Evolutionary conservation across 2,888 invertebrate genomes (phyloP).

Genomic region (Ypsolopha scabrella): DNA sequence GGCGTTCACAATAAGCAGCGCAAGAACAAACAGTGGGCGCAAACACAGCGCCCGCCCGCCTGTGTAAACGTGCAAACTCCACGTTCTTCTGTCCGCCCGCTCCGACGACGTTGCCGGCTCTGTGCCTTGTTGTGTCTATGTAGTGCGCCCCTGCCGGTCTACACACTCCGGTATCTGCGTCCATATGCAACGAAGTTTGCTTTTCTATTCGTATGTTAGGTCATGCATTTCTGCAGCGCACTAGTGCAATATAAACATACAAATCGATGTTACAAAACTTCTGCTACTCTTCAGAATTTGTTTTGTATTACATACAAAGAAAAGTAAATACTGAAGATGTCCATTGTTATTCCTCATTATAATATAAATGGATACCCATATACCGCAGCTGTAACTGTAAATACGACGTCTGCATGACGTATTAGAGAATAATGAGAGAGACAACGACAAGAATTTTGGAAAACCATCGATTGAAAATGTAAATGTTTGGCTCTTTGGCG

Average conservation of each 20-base stretch:
- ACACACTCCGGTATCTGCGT: too few species aligned
- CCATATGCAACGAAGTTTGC: too few species aligned
- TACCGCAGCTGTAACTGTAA: too few species aligned
- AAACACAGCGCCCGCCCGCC: background rate
- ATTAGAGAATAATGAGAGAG: too few species aligned
- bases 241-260: background rate
- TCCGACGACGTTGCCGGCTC: slow-evolving; percentile 3
- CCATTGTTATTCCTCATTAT: too few species aligned
- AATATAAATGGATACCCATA: too few species aligned
- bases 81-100: background rate
- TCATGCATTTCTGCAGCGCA: background rate
- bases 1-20: slow-evolving; percentile 41
- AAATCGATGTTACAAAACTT: background rate
- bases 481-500: too few species aligned
- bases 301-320: background rate
- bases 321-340: too few species aligned
- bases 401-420: too few species aligned
- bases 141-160: background rate
- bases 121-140: background rate
- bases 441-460: too few species aligned
- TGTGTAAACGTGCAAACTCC: slow-evolving; percentile 4
- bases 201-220: background rate
- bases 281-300: background rate
- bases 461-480: too few species aligned
- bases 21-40: slow-evolving; percentile 31